phyloP scores from a whole-genome alignment of 1,140 invertebrate genomes.

The Aricia agestis region DNA sequence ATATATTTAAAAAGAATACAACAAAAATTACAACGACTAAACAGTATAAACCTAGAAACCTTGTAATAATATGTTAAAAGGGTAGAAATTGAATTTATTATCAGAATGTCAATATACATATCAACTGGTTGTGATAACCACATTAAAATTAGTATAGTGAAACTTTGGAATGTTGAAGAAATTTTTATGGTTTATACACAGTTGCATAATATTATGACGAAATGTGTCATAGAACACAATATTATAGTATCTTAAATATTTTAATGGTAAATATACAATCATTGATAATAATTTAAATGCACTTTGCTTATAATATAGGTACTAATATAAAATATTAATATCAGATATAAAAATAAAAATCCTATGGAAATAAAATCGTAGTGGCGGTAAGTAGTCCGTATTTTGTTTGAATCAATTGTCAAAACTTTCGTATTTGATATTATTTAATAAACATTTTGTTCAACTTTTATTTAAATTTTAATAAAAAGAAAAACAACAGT shows the following conservation, averaged over 20 bases:
- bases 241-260: neutral
- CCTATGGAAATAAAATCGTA: no score
- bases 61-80: neutral
- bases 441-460: no score
- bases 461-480: no score
- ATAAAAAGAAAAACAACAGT: no score
- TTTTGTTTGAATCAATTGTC: no score
- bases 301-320: neutral
- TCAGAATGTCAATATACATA: slow-evolving; percentile 4
- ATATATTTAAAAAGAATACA: neutral
- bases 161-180: neutral
- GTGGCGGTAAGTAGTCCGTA: no score
- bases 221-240: neutral
- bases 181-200: slow-evolving; percentile 1
- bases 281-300: neutral
- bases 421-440: no score
- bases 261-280: neutral
- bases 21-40: neutral
- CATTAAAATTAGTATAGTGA: neutral
- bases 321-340: neutral
- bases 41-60: neutral
- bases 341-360: no score
- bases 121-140: slow-evolving; percentile 15
- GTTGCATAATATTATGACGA: neutral
- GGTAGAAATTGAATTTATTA: slow-evolving; percentile 6